Conservation (phyloP, 2,888 invertebrate genomes). For the Trimorus sp. region DNA sequence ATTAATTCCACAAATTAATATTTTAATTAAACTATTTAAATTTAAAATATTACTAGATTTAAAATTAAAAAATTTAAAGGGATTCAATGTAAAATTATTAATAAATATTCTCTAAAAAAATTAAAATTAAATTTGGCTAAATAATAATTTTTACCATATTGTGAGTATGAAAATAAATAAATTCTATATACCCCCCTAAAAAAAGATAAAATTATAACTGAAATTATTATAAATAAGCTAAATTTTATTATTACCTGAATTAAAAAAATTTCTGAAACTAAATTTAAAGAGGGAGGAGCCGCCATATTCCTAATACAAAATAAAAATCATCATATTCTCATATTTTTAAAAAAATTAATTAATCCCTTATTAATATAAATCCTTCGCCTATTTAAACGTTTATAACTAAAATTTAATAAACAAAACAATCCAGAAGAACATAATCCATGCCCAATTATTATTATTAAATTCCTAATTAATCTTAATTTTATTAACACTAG, state of each 20-base stretch:
- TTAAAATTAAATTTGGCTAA: conserved; percentile 76
- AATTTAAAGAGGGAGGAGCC: conserved; percentile 86
- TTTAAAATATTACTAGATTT: conserved; percentile 80
- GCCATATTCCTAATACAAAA: conserved; percentile 86
- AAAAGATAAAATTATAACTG: conserved; percentile 84
- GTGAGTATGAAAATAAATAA: conserved; percentile 85
- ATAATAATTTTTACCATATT: conserved; percentile 83
- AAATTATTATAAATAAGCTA: conserved; percentile 79
- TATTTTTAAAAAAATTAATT: conserved; percentile 84
- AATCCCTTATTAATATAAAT: conserved; percentile 85
- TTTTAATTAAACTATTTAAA: conserved; percentile 87
- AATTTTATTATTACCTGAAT: conserved; percentile 83
- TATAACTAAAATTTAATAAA: conserved; percentile 86
- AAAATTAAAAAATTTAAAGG: conserved; percentile 86
- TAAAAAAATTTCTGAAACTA: conserved; percentile 86
- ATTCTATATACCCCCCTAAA: conserved; percentile 86
- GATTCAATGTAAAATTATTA: conserved; percentile 85
- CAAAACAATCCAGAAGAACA: conserved; percentile 87
- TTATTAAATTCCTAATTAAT: conserved; percentile 78
- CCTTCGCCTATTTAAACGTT: conserved; percentile 84
- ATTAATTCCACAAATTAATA: conserved; percentile 86
- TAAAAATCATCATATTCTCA: conserved; percentile 86
- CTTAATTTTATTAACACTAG: conserved; percentile 76
- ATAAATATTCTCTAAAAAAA: conserved; percentile 83
- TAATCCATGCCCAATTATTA: conserved; percentile 86